Conservation (phyloP, 2,888 invertebrate species). For the Leptogaster cylindrica region DNA sequence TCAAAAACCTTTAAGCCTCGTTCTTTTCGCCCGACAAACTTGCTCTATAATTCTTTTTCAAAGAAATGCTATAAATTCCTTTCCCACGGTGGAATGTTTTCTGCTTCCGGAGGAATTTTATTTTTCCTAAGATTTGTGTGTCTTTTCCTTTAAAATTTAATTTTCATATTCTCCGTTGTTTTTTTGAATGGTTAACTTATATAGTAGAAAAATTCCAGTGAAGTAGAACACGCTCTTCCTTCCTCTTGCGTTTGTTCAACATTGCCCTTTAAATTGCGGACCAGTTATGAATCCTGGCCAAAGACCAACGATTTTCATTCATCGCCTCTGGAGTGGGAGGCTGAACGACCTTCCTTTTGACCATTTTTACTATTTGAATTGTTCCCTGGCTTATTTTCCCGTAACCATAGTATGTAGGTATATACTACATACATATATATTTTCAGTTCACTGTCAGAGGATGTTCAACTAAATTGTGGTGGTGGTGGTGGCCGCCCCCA, state of each 20-base stretch:
- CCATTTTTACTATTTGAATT: slow-evolving; percentile 35
- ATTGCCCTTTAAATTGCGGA: slow-evolving; percentile 19
- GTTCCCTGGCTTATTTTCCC: background rate
- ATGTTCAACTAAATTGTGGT: slow-evolving; percentile 25
- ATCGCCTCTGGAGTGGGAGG: background rate
- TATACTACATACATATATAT: too few species aligned
- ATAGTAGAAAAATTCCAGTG: slow-evolving; percentile 22
- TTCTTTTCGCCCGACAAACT: slow-evolving; percentile 7
- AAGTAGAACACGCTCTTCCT: background rate
- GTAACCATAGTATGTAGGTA: too few species aligned
- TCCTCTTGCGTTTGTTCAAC: background rate
- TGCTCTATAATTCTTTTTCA: slow-evolving; percentile 30
- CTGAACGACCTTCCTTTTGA: slow-evolving; percentile 18
- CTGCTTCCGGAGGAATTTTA: slow-evolving; percentile 19
- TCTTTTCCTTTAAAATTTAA: slow-evolving; percentile 28
- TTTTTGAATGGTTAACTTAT: slow-evolving; percentile 6
- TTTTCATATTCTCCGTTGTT: slow-evolving; percentile 20
- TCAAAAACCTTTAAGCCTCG: slow-evolving; percentile 18
- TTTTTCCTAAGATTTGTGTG: slow-evolving; percentile 25
- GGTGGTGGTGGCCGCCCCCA: background rate
- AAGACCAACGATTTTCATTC: slow-evolving; percentile 25
- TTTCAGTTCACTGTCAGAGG: background rate
- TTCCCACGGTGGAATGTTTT: slow-evolving; percentile 18
- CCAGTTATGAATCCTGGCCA: slow-evolving; percentile 33
- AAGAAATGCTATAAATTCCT: slow-evolving; percentile 33